phyloP scores from a whole-genome alignment of 1,140 invertebrate genomes.

The Pseudomyrmex pallidus region DNA sequence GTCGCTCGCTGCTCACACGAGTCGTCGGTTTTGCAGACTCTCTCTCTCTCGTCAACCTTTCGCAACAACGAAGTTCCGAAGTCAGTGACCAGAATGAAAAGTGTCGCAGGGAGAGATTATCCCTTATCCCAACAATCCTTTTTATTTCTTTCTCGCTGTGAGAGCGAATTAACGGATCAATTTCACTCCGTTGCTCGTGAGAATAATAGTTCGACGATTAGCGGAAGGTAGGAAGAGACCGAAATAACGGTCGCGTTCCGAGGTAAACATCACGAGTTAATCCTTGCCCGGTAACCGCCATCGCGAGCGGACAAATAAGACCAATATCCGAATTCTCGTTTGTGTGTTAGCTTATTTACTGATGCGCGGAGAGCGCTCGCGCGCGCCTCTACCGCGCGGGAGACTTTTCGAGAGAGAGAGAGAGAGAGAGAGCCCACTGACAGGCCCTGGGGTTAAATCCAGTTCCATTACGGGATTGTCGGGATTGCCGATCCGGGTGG shows the following conservation, averaged over 20 bases:
- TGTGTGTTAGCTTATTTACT: slow-evolving; percentile 47
- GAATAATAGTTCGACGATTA: slow-evolving; percentile 22
- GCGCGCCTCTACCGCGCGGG: slow-evolving; percentile 52
- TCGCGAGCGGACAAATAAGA: neutral
- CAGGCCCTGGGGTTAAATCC: slow-evolving; percentile 75
- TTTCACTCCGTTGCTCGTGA: neutral
- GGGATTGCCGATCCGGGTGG: slow-evolving; percentile 74
- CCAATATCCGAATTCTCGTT: neutral
- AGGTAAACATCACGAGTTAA: slow-evolving; percentile 18
- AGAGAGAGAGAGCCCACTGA: slow-evolving; percentile 53
- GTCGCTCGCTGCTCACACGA: neutral
- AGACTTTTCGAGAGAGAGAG: slow-evolving; percentile 4
- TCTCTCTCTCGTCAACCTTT: neutral
- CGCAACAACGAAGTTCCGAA: slow-evolving; percentile 10
- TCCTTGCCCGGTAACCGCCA: slow-evolving; percentile 30
- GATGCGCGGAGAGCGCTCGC: slow-evolving; percentile 39
- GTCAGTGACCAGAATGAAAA: slow-evolving; percentile 7
- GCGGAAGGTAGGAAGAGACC: too few relatives aligned
- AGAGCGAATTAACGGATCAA: neutral
- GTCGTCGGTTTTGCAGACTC: neutral
- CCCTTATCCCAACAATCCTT: neutral
- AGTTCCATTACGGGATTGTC: slow-evolving; percentile 76
- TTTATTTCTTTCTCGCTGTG: neutral
- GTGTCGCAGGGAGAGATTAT: neutral
- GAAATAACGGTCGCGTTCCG: slow-evolving; percentile 16